These are phyloP conservation scores for Periophthalmodon schlosseri DNA, from an alignment of 2,113 vertebrate species.

Conservation along the genomic window DNA sequence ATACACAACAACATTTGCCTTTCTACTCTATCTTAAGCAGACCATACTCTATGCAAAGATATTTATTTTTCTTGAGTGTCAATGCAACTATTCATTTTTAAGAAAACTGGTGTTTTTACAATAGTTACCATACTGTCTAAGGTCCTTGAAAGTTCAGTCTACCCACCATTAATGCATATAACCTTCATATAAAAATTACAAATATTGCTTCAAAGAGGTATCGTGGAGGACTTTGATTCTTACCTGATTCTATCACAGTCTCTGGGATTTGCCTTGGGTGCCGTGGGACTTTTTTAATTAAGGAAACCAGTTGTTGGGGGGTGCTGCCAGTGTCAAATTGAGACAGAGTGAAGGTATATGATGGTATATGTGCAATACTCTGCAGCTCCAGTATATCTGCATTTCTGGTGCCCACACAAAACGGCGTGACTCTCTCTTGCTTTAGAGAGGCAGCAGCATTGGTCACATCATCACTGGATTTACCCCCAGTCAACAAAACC, in stretches of 20 bases:
- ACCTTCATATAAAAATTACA: not conserved
- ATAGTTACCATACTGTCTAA: not conserved
- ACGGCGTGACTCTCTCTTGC: constrained; percentile 62
- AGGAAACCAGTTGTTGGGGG: constrained; percentile 68
- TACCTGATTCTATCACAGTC: constrained; percentile 56
- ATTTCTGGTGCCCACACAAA: constrained; percentile 69
- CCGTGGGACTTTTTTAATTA: constrained; percentile 72
- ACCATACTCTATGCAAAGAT: not conserved
- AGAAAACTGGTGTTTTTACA: not conserved
- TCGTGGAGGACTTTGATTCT: constrained; percentile 29
- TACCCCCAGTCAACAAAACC: constrained; percentile 72
- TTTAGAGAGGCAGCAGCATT: constrained; percentile 63
- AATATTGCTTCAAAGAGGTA: not conserved
- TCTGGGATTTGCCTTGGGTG: constrained; percentile 47
- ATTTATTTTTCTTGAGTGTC: too few species aligned
- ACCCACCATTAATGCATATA: not conserved
- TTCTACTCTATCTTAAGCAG: not conserved
- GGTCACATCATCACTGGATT: constrained; percentile 74
- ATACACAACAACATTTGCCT: not conserved
- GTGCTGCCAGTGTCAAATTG: constrained; percentile 65
- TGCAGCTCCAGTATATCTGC: constrained; percentile 80
- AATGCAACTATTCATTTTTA: not conserved
- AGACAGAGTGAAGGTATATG: constrained; percentile 68
- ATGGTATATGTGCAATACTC: constrained; percentile 71
- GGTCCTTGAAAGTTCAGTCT: not conserved